Conservation (phyloP, 2,113 vertebrate species). For the Campylomormyrus numenius region DNA sequence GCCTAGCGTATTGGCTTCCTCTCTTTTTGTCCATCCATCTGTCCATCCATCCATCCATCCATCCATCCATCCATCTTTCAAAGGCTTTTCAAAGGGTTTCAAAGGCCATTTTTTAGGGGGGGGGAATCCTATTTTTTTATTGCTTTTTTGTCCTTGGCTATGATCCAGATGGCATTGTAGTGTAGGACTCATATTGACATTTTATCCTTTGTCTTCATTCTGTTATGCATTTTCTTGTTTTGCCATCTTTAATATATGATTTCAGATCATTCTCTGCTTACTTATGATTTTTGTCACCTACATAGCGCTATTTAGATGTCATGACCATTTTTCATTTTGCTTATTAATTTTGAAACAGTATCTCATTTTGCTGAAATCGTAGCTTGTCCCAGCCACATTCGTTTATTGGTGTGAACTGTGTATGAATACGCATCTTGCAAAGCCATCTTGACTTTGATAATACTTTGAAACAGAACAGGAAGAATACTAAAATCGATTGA, state of each 20-base stretch:
- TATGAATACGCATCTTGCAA: background rate
- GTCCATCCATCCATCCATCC: no score
- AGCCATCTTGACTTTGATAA: background rate
- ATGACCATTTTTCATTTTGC: background rate
- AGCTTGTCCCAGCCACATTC: background rate
- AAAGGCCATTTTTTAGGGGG: background rate
- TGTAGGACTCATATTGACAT: background rate
- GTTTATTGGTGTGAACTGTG: background rate
- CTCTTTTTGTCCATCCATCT: no score
- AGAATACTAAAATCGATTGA: background rate
- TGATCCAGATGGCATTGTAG: background rate
- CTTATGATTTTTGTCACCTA: background rate
- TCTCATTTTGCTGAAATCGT: background rate
- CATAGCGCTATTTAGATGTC: background rate
- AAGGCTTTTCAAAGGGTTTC: background rate
- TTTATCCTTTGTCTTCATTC: background rate
- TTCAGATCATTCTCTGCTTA: background rate
- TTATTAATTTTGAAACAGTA: background rate
- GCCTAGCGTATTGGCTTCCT: no score
- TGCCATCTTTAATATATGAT: background rate
- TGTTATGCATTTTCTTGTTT: background rate
- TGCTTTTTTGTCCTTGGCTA: background rate
- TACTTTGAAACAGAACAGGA: background rate
- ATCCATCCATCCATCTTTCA: background rate
- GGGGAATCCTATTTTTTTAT: background rate